These are phyloP conservation scores for Lasius platythorax DNA, from an alignment of 2,888 invertebrate genomes.

Conservation along the genomic window DNA sequence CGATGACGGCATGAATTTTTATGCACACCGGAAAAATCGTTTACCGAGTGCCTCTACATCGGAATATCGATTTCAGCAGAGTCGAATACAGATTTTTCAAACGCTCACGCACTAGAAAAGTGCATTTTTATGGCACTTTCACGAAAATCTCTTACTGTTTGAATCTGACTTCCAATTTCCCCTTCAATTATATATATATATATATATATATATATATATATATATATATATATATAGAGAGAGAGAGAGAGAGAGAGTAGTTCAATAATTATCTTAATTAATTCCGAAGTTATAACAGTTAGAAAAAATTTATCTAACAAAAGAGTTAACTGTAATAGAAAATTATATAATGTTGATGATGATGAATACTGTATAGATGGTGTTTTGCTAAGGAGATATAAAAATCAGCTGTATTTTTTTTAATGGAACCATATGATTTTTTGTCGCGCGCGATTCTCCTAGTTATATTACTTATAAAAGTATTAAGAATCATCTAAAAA, in stretches of 20 bases:
- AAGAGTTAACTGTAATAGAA: not conserved
- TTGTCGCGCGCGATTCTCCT: not conserved
- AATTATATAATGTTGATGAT: not conserved
- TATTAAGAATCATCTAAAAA: not conserved
- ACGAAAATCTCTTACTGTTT: not conserved
- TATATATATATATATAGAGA: too few species aligned
- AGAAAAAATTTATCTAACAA: not conserved
- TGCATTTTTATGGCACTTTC: slow-evolving; percentile 17
- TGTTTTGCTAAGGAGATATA: not conserved
- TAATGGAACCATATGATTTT: not conserved
- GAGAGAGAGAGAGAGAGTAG: too few species aligned
- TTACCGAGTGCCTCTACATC: slow-evolving; percentile 45
- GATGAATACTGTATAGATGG: not conserved
- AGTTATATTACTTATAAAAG: not conserved
- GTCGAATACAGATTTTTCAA: slow-evolving; percentile 21
- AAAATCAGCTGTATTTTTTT: not conserved
- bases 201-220: not conserved
- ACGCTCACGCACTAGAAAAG: slow-evolving; percentile 17
- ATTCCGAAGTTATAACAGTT: not conserved
- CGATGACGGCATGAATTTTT: slow-evolving; percentile 52
- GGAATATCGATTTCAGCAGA: slow-evolving; percentile 45
- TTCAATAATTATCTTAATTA: not conserved
- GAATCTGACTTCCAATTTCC: not conserved
- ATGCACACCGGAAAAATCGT: slow-evolving; percentile 44
- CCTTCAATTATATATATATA: not conserved